Evolutionary conservation across 1,140 invertebrate genomes (phyloP), one percentile per base, ranked within the genome.

Genomic region (Tetramorium parvispinum): DNA sequence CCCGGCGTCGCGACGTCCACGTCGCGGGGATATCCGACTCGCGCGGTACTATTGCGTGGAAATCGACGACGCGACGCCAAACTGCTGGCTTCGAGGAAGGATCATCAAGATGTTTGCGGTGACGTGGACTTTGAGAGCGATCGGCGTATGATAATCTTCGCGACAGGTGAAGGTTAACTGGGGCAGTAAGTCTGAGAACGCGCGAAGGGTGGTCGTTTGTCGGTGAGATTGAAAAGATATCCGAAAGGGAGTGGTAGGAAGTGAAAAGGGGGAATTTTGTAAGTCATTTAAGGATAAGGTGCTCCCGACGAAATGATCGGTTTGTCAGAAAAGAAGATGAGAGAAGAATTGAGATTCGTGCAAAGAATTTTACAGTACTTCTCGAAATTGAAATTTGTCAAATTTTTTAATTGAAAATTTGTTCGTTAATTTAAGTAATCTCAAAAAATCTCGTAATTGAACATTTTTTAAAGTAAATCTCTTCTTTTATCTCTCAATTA

Each of bases 161-260:
- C 2, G 61, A 13, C 40, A 32, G 51, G 27, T 49, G 21, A 49
- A 40, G 5, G 13, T 61, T 77, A 27, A 51, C 61, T 24, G 27
- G 10, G 18, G 6, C n/a, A 21, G 49, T 66, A 21, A 49, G 53
- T 21, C 10, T 24, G 27, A 68, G 18, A 16, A 27, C 63, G 63
- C 32, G 24, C 24, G 16, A 24, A 61, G 8, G 70, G 40, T 55
- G 18, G n/a, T 43, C 11, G 59, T n/a, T n/a, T n/a, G n/a, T n/a
- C n/a, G n/a, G n/a, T 43, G 11, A 32, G 8, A 46, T 65, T 18
- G 32, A 55, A 32, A 4, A 55, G 1, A 37, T 68, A 70, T 68
- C 13, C 13, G 57, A 76, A 43, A 55, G n/a, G 40, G 40, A 66
- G 40, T 66, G 70, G 7, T n/a, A 71, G 87, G 70, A 68, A 55